Percentiles rank a stretch among this genome's conserved stretches.
Evolutionary conservation across 2,797 vertebrate genomes (phyloP).

Genomic region (Sphenodon punctatus): DNA sequence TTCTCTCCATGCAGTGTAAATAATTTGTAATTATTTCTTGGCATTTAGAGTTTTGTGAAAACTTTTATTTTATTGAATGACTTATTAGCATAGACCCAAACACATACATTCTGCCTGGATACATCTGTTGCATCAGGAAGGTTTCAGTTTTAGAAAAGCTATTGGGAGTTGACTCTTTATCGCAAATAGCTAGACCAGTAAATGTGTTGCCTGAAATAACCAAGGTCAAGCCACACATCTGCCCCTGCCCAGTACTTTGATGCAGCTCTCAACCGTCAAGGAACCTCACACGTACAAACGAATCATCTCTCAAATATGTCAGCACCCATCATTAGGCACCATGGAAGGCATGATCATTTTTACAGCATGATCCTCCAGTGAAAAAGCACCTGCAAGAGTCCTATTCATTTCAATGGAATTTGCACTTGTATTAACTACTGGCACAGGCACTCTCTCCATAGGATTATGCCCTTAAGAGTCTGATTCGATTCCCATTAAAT

Average conservation of each 20-base stretch:
- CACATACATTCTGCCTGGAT: accelerated
- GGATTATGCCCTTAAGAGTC: no score
- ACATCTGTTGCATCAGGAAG: background rate
- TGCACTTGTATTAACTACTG: no score
- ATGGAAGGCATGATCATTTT: background rate
- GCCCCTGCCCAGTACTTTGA: no score
- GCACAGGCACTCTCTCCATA: no score
- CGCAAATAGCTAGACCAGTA: background rate
- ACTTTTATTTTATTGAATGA: background rate
- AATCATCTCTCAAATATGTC: background rate
- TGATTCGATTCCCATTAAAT: no score
- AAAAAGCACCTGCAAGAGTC: no score
- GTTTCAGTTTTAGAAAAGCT: background rate
- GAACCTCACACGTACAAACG: background rate
- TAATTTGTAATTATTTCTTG: background rate
- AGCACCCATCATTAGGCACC: background rate
- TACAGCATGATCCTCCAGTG: no score
- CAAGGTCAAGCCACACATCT: background rate
- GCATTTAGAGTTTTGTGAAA: background rate
- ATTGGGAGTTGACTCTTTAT: background rate
- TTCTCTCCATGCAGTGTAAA: background rate
- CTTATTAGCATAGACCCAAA: background rate
- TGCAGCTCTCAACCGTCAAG: background rate
- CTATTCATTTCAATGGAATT: no score
- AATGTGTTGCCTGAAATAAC: background rate